Evolutionary conservation across 1,140 invertebrate genomes (phyloP).

Genomic region (Eriosoma lanigerum): DNA sequence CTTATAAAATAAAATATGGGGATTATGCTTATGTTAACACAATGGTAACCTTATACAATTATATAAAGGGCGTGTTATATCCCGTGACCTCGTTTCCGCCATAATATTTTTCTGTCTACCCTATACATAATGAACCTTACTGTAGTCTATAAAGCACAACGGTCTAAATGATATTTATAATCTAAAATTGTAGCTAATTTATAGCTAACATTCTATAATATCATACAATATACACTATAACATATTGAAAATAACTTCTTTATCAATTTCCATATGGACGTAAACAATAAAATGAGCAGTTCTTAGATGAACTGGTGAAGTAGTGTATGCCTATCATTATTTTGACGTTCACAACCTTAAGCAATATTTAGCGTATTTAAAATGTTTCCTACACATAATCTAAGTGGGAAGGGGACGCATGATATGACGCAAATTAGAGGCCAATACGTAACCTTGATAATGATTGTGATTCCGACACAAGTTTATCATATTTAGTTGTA

Average conservation of each 20-base stretch:
- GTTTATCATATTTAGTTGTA: slow-evolving; percentile 33
- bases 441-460: slow-evolving; percentile 51
- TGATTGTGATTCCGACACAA: slow-evolving; percentile 44
- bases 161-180: not conserved
- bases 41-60: not conserved
- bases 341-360: slow-evolving; percentile 26
- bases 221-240: not conserved
- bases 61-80: slow-evolving; percentile 23
- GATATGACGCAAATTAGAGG: slow-evolving; percentile 50
- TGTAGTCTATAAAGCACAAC: not conserved
- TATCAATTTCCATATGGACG: not conserved
- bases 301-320: no score
- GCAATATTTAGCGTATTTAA: slow-evolving; percentile 10
- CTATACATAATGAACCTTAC: not conserved
- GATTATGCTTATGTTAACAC: not conserved
- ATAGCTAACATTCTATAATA: not conserved
- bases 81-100: slow-evolving; percentile 26
- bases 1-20: not conserved
- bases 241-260: not conserved
- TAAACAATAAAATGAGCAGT: no score
- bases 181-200: not conserved
- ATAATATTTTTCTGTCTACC: not conserved
- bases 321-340: not conserved
- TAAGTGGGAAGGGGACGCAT: slow-evolving; percentile 30
- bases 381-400: slow-evolving; percentile 26